Percentiles rank a stretch among this genome's conserved stretches.
phyloP scores from a whole-genome alignment of 2,113 vertebrate genomes.

The Synchiropus splendidus region DNA sequence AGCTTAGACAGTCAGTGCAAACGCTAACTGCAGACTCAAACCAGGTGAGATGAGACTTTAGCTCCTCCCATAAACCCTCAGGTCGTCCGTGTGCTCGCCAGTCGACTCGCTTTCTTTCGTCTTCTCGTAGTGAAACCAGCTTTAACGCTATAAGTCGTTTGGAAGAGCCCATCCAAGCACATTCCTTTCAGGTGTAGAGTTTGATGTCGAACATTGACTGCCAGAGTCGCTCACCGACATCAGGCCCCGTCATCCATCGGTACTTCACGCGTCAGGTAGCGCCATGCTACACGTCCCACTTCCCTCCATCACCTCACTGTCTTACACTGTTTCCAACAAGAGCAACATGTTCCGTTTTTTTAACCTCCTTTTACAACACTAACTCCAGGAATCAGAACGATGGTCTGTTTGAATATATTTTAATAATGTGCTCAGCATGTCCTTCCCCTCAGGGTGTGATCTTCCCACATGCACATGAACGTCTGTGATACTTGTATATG shows the following conservation, averaged over 20 bases:
- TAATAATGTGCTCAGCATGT: constrained; percentile 17
- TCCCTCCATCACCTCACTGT: neutral
- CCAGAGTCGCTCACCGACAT: too few relatives aligned
- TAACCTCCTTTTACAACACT: constrained; percentile 1
- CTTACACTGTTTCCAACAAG: constrained; percentile 4
- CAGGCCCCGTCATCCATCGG: too few relatives aligned
- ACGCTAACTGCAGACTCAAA: constrained; percentile 1
- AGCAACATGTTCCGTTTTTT: constrained; percentile 9
- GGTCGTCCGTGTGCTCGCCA: constrained; percentile 19
- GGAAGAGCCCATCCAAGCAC: neutral
- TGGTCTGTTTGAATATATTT: constrained; percentile 1
- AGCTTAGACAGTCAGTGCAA: constrained; percentile 2
- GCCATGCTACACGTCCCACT: neutral
- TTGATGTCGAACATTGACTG: neutral
- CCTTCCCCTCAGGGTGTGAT: neutral
- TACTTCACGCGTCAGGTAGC: neutral
- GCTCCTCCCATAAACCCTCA: constrained; percentile 25
- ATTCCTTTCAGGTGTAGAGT: neutral
- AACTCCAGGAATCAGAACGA: constrained; percentile 15
- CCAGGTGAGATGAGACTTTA: constrained; percentile 4
- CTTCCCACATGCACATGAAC: too few relatives aligned
- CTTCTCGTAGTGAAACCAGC: neutral
- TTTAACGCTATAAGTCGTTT: constrained; percentile 2
- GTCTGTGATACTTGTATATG: too few relatives aligned
- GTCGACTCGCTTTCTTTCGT: neutral